phyloP scores from a whole-genome alignment of 2,888 invertebrate species.

The Aphidoletes aphidimyza region DNA sequence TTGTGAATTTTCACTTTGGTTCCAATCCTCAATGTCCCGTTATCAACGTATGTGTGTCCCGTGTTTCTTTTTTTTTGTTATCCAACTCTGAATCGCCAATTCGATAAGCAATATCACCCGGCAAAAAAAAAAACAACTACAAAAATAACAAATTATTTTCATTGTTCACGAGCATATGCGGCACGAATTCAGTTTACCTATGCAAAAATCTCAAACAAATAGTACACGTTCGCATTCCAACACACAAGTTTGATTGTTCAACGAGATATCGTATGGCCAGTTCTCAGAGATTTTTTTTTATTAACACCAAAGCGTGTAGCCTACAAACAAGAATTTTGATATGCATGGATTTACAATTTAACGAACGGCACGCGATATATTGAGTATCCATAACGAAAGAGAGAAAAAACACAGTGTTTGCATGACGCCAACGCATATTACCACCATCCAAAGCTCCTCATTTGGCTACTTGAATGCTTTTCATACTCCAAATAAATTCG shows the following conservation, averaged over 20 bases:
- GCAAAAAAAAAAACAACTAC: not conserved
- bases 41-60: too few relatives aligned
- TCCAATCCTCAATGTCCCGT: too few relatives aligned
- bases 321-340: not conserved
- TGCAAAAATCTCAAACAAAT: conserved; percentile 23
- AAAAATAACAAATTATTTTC: not conserved
- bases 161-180: conserved; percentile 11
- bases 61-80: too few relatives aligned
- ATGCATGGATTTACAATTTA: conserved; percentile 6
- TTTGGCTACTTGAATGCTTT: too few relatives aligned
- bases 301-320: not conserved
- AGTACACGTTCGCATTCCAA: conserved; percentile 10
- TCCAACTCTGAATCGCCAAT: too few relatives aligned
- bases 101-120: conserved; percentile 16
- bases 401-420: not conserved
- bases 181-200: not conserved
- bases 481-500: too few relatives aligned
- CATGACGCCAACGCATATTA: conserved; percentile 19
- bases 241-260: not conserved
- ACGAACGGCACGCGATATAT: conserved; percentile 19
- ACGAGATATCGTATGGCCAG: not conserved
- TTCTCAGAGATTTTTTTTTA: conserved; percentile 1
- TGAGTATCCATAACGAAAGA: not conserved
- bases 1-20: not conserved
- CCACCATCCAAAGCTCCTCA: not conserved